A percentile compares a stretch with the other conserved stretches of the same genome.
Conservation (phyloP, 2,888 invertebrate species). For the Dasysyrphus albostriatus region DNA sequence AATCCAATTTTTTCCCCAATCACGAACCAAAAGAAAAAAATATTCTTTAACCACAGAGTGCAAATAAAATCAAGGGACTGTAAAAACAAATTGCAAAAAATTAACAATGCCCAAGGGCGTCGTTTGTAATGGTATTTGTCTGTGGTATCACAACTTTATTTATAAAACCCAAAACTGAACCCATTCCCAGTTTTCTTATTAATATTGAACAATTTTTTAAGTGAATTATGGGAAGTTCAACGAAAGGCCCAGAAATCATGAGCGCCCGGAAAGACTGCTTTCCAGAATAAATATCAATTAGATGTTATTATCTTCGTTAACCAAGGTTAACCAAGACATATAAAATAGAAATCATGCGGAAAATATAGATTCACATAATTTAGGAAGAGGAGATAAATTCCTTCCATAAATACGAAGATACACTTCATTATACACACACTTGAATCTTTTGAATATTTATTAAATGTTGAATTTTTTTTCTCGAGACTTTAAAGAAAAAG, state of each 20-base stretch:
- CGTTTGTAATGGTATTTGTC: conserved; percentile 45
- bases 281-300: conserved; percentile 25
- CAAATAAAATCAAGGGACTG: conserved; percentile 37
- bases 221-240: background rate
- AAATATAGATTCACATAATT: conserved; percentile 6
- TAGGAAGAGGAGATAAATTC: background rate
- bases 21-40: background rate
- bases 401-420: background rate
- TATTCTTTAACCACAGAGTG: background rate
- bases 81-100: conserved; percentile 39
- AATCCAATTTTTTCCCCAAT: background rate
- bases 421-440: background rate
- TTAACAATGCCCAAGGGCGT: conserved; percentile 60
- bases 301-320: conserved; percentile 6
- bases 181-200: background rate
- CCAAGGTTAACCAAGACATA: conserved; percentile 5
- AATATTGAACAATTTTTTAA: conserved; percentile 3
- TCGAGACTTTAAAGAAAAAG: background rate
- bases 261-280: background rate
- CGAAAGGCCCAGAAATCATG: background rate
- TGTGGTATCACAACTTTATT: conserved; percentile 45
- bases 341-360: conserved; percentile 6
- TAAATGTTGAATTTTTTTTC: background rate
- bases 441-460: conserved; percentile 16
- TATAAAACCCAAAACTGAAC: conserved; percentile 2